Conservation (phyloP, 2,888 invertebrate species). For the Parapristionchus giblindavisi region DNA sequence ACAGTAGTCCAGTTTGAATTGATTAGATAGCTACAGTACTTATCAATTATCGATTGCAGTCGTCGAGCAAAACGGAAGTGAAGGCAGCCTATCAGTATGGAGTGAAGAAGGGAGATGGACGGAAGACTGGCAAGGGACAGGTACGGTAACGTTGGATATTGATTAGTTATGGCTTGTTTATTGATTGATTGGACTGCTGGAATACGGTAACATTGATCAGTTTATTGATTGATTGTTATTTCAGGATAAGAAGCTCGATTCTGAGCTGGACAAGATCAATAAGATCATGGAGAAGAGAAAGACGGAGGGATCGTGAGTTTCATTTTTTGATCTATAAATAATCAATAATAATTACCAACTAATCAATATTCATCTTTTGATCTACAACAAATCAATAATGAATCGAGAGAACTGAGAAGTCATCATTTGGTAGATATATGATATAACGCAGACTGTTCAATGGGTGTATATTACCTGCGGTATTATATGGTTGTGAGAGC, state of each 20-base stretch:
- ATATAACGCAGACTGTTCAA: no score
- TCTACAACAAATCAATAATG: no score
- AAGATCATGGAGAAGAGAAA: conserved; percentile 64
- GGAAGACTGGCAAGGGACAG: conserved; percentile 88
- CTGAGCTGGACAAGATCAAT: conserved; percentile 93
- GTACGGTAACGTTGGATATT: conserved; percentile 42
- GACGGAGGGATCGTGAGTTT: conserved; percentile 40
- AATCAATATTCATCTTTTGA: no score
- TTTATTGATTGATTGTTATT: conserved; percentile 72
- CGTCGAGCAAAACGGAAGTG: conserved; percentile 49
- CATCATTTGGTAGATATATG: no score
- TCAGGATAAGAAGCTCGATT: conserved; percentile 90
- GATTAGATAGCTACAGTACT: no score
- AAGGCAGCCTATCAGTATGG: conserved; percentile 97
- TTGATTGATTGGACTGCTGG: neutral
- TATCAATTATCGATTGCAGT: no score
- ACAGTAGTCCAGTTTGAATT: no score
- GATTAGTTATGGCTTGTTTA: neutral
- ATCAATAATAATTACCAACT: no score
- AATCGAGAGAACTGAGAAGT: no score
- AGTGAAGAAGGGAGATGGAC: conserved; percentile 91
- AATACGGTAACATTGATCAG: conserved; percentile 7
- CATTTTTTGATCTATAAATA: no score
- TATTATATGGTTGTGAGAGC: no score
- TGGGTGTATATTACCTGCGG: no score